These are phyloP conservation scores for Elephantulus edwardii DNA, from an alignment of 2,113 vertebrate genomes.

Conservation along the genomic window DNA sequence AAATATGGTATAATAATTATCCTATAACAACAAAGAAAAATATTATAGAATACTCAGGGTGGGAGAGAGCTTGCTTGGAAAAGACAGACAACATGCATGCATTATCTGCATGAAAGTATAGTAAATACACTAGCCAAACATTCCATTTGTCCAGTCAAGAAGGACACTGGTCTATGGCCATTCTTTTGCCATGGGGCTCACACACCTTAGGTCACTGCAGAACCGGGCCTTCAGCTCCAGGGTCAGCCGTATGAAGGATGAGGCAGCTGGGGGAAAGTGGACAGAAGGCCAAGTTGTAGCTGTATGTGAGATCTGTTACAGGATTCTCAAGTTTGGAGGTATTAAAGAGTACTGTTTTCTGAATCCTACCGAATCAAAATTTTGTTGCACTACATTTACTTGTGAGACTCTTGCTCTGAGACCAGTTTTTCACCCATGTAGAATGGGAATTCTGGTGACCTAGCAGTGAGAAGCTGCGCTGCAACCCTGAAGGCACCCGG, in stretches of 20 bases:
- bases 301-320: background rate
- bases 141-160: background rate
- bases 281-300: conserved; percentile 10
- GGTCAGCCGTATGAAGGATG: conserved; percentile 91
- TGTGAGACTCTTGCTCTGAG: background rate
- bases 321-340: background rate
- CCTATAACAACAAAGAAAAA: background rate
- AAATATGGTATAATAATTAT: background rate
- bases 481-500: no score
- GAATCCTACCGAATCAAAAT: background rate
- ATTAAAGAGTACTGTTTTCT: background rate
- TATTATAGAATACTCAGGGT: background rate
- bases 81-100: background rate
- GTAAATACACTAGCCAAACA: conserved; percentile 4
- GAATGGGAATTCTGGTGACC: no score
- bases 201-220: conserved; percentile 91
- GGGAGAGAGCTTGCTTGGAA: background rate
- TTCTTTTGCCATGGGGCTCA: background rate
- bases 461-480: no score
- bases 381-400: background rate
- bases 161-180: background rate
- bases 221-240: conserved; percentile 92
- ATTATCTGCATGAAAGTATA: background rate
- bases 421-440: background rate
- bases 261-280: conserved; percentile 86